Evolutionary conservation across 64 coral and sea anemone genomes (phyloP), one percentile per base, ranked within the genome.

Genomic region (Anthopleura sola): DNA sequence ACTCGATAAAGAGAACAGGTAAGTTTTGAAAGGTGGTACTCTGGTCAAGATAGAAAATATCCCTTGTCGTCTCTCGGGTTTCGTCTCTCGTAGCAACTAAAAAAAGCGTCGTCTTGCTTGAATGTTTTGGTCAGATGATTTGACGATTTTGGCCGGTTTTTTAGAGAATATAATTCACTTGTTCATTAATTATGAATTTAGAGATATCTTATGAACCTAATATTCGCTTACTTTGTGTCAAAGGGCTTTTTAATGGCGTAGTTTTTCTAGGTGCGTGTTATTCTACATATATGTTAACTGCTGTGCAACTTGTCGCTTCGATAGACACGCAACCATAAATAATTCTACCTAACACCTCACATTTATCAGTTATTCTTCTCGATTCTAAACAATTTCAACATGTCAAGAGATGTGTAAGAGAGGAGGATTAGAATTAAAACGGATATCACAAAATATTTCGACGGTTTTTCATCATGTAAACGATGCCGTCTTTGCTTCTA

Each of bases 1-100:
- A 44, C 89, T 94, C 74, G 95, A 98, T 78, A 98, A 85, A 83
- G 95, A 98, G 84, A 98, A 98, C 84, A 94, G 95, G 95, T 98
- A 91, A 78, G 37, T 0, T 21, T 23, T 14, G 31, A 47, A 62
- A 2, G 15, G 37, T 5, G 13, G 36, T 9, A 28, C 37, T 7
- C 0, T 46, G 78, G 38, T 53, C 21, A 19, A 81, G 49, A 81
- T 46, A 48, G 18, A 48, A 6, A 81, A 26, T 81, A 29, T 29
- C 36, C 10, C 3, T 31, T 13, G 32, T 36, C 78, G 78, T 81
- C 5, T 81, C 78, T 81, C 78, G 78, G n/a, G n/a, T n/a, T n/a
- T 36, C 78, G 78, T 81, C 5, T 81, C 78, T 81, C 78, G 78
- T 81, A 32, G 78, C 78, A 81, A 81, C 78, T 81, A 33, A 81